A percentile compares a stretch with the other conserved stretches of the same genome.
Conservation (phyloP, 2,888 invertebrate genomes). For the Minunthozetes semirufus region DNA sequence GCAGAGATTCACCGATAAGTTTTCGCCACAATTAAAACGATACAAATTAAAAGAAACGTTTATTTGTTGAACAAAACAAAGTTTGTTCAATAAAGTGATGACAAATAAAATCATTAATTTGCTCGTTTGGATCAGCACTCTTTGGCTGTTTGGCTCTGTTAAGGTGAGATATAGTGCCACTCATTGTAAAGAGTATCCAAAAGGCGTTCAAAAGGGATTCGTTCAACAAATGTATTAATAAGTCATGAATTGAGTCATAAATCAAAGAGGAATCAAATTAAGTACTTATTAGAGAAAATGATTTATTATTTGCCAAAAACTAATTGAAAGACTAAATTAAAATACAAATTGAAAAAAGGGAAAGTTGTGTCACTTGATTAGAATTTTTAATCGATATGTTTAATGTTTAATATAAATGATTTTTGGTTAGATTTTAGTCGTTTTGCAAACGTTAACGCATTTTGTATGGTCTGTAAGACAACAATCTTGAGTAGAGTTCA, state of each 20-base stretch:
- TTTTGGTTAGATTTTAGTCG: neutral
- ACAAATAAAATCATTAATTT: neutral
- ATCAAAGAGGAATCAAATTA: neutral
- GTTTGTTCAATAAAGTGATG: neutral
- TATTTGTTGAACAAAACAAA: neutral
- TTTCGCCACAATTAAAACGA: too few relatives aligned
- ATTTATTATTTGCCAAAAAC: neutral
- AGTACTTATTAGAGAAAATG: neutral
- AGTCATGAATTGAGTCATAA: neutral
- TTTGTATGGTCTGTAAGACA: neutral
- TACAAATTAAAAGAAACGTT: neutral
- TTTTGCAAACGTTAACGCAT: neutral
- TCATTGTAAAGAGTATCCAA: too few relatives aligned
- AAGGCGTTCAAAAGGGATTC: too few relatives aligned
- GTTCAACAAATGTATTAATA: too few relatives aligned
- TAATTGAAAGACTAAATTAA: neutral
- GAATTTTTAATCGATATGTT: constrained; percentile 7
- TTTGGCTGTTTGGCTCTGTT: neutral
- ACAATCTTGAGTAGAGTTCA: neutral
- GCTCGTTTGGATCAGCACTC: neutral
- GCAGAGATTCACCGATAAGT: too few relatives aligned
- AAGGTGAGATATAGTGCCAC: too few relatives aligned
- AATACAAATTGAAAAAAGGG: neutral
- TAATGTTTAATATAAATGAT: neutral
- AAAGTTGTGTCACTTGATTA: neutral